Conservation (phyloP, 2,797 vertebrate genomes). For the Huso huso region DNA sequence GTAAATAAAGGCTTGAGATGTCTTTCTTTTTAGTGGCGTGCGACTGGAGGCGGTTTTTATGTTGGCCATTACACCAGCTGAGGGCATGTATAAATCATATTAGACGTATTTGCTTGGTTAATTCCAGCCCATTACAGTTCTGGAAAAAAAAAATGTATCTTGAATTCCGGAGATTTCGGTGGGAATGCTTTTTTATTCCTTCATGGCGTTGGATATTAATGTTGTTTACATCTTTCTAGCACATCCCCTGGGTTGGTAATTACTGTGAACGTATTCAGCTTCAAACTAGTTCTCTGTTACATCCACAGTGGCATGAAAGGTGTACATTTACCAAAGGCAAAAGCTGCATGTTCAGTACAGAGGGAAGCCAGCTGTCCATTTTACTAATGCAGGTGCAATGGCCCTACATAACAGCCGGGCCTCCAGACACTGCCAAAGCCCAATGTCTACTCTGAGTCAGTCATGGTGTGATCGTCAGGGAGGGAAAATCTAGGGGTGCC, state of each 20-base stretch:
- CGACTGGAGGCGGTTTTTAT: conserved; percentile 47
- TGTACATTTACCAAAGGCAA: not conserved
- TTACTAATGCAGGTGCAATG: conserved; percentile 27
- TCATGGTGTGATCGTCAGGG: conserved; percentile 30
- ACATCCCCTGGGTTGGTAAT: not conserved
- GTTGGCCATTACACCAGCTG: conserved; percentile 38
- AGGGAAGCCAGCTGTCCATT: conserved; percentile 23
- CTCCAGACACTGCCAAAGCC: conserved; percentile 35
- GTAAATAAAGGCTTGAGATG: conserved; percentile 14
- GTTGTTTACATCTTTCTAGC: not conserved
- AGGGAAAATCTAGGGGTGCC: no score
- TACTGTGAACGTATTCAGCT: no score
- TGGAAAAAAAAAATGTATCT: not conserved
- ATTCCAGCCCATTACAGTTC: not conserved
- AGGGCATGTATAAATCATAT: conserved; percentile 21
- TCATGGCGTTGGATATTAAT: not conserved
- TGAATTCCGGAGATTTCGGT: not conserved
- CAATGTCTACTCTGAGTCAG: no score
- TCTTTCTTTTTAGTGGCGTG: conserved; percentile 39
- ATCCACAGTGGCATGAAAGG: not conserved
- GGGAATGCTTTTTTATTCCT: not conserved
- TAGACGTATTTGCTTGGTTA: conserved; percentile 22
- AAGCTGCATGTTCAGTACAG: not conserved
- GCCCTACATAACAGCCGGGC: conserved; percentile 46
- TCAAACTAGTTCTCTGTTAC: not conserved